phyloP scores from a whole-genome alignment of 23 tunicate species.

The Trididemnum clinides region DNA sequence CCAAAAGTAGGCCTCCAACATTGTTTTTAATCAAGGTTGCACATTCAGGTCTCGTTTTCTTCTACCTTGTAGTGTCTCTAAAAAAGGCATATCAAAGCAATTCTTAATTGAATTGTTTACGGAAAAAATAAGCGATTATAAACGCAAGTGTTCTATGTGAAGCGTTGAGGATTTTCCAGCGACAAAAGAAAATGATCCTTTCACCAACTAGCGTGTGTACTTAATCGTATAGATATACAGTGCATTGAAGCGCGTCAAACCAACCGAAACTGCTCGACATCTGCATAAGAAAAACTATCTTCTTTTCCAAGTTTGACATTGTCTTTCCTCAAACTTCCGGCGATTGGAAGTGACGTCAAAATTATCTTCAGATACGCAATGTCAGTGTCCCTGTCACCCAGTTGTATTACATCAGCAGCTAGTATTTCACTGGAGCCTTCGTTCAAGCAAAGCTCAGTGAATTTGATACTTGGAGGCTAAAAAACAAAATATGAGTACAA shows the following conservation, averaged over 20 bases:
- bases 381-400: constrained; percentile 61
- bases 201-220: background rate
- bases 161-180: too few relatives aligned
- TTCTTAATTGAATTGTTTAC: too few relatives aligned
- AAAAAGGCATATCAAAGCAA: too few relatives aligned
- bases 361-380: constrained; percentile 9
- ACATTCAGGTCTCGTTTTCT: too few relatives aligned
- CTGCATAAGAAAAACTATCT: constrained; percentile 52
- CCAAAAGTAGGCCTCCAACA: too few relatives aligned
- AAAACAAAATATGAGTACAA: too few relatives aligned
- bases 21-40: too few relatives aligned
- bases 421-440: constrained; percentile 68
- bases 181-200: too few relatives aligned
- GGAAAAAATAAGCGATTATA: too few relatives aligned
- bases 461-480: constrained; percentile 61
- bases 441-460: constrained; percentile 35
- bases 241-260: background rate
- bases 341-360: constrained; percentile 37
- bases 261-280: constrained; percentile 61
- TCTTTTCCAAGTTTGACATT: constrained; percentile 1
- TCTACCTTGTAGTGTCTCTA: too few relatives aligned
- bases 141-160: too few relatives aligned
- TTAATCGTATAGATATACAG: background rate
- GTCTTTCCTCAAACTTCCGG: constrained; percentile 35
- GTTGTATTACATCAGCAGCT: constrained; percentile 19